phyloP scores from a whole-genome alignment of 1,140 invertebrate genomes.

The Bicyclus anynana region DNA sequence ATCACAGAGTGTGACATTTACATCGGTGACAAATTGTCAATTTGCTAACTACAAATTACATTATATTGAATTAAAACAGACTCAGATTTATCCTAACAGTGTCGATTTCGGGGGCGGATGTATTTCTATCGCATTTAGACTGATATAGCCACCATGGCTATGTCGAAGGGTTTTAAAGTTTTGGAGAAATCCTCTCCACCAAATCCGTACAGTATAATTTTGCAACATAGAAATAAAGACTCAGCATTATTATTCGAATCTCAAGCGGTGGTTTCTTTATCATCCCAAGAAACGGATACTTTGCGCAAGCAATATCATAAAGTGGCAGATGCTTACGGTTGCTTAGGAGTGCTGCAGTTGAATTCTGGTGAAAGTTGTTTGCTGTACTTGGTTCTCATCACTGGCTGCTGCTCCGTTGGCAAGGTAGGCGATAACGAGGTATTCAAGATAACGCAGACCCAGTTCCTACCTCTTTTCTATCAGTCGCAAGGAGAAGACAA shows the following conservation, averaged over 20 bases:
- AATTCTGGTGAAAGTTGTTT: slow-evolving; percentile 90
- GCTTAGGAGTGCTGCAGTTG: slow-evolving; percentile 92
- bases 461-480: slow-evolving; percentile 92
- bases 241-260: slow-evolving; percentile 94
- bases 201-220: slow-evolving; percentile 91
- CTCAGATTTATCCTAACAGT: neutral
- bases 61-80: slow-evolving; percentile 1
- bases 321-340: slow-evolving; percentile 94
- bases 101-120: slow-evolving; percentile 21
- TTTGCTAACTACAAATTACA: too few species aligned
- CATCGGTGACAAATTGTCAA: neutral
- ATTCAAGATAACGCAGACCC: slow-evolving; percentile 94
- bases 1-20: too few species aligned
- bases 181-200: slow-evolving; percentile 91
- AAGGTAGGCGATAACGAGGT: slow-evolving; percentile 96
- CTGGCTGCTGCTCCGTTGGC: slow-evolving; percentile 95
- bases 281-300: slow-evolving; percentile 90
- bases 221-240: slow-evolving; percentile 92
- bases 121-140: slow-evolving; percentile 3
- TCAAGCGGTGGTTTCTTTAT: slow-evolving; percentile 89
- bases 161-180: slow-evolving; percentile 95
- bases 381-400: slow-evolving; percentile 94
- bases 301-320: slow-evolving; percentile 93
- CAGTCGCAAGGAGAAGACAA: slow-evolving; percentile 83
- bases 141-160: slow-evolving; percentile 83